Conservation (phyloP, 1,140 invertebrate species). For the Leptinotarsa texana region DNA sequence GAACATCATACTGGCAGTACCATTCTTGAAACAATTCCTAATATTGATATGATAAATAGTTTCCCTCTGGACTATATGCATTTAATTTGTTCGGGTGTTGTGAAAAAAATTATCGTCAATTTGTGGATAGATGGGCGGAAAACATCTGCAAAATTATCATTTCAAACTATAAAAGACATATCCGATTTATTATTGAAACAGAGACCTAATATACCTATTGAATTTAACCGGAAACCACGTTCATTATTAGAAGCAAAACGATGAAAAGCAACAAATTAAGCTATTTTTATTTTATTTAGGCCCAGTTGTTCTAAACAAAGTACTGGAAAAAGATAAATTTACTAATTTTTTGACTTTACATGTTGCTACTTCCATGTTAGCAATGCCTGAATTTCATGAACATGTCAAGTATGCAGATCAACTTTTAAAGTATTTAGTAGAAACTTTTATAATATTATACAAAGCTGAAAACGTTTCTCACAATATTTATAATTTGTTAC, state of each 20-base stretch:
- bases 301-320: not conserved
- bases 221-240: conserved; percentile 18
- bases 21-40: not conserved
- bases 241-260: not conserved
- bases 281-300: conserved; percentile 8
- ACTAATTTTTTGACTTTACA: not conserved
- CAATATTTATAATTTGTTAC: conserved; percentile 30
- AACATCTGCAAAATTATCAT: conserved; percentile 1
- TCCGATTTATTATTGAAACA: not conserved
- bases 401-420: conserved; percentile 15
- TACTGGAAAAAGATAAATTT: not conserved
- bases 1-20: not conserved
- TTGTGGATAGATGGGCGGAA: not conserved
- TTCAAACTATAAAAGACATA: not conserved
- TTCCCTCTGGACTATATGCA: conserved; percentile 2
- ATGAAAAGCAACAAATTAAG: conserved; percentile 5
- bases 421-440: conserved; percentile 27
- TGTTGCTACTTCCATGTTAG: not conserved
- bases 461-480: conserved; percentile 21
- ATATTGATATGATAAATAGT: conserved; percentile 1
- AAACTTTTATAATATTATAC: conserved; percentile 26
- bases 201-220: not conserved
- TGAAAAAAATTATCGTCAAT: not conserved
- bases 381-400: conserved; percentile 3
- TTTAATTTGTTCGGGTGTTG: not conserved